Base-by-base conservation (phyloP, 2,113 vertebrate genomes). In the Chauna torquata region DNA sequence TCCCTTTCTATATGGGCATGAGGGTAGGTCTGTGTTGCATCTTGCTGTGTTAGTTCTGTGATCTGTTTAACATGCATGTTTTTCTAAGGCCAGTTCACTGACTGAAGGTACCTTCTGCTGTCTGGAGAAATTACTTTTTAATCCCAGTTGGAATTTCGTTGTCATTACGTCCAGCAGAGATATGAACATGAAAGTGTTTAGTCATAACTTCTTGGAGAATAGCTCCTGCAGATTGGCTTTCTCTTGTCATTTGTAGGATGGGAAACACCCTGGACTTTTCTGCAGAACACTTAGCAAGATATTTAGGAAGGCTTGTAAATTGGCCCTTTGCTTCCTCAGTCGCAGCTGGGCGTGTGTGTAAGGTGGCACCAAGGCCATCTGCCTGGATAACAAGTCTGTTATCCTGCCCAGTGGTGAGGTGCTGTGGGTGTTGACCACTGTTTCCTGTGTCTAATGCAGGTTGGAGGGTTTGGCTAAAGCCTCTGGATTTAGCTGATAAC, bases 1-100 rank as follows among this genome's bases (percentile, higher is more conserved):
- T 99, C 98, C 99, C 99, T 27, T 99, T 99, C 98, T 99, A 99
- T 88, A 99, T 99, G 99, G 99, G 99, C 98, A 99, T 99, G 99
- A 98, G 99, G 98, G 99, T 99, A 88, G 72, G 98, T 83, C 36
- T 44, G 27, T n/a, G 82, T 12, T 76, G 65, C 3, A 0, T 1
- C 6, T 40, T 2, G 1, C 27, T 27, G 13, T 24, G 5, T 1
- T 42, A 9, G 19, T 70, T 62, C 40, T 66, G 58, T 8, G 4
- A 6, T 40, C 24, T 72, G 34, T 50, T 72, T 58, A 42, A 65
- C 58, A n/a, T 32, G 12, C 4, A 0, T 36, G 8, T 42, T 52
- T 79, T 50, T 32, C 32, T 38, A 7, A 86, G 14, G 3, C 34
- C 34, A 14, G 3, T 69, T 84, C 72, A 61, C 49, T 66, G 57